phyloP scores from a whole-genome alignment of 2,888 invertebrate species.

The Leucophora obtusa region DNA sequence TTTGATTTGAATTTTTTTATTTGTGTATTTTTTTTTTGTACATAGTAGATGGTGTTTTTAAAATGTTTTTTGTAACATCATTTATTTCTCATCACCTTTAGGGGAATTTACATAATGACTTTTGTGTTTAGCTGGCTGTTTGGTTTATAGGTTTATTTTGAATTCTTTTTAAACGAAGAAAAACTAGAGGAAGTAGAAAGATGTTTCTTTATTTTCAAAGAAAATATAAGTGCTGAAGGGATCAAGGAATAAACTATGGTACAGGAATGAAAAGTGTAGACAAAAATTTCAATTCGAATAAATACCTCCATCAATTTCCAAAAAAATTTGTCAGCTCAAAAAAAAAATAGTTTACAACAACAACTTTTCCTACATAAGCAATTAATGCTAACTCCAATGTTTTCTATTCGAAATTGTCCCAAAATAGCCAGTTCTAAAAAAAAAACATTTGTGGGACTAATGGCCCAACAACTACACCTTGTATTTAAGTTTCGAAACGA shows the following conservation, averaged over 20 bases:
- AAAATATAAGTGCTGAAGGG: slow-evolving; percentile 11
- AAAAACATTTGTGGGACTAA: no score
- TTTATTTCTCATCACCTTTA: slow-evolving; percentile 61
- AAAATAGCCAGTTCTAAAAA: no score
- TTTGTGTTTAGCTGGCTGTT: slow-evolving; percentile 45
- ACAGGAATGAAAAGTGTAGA: no score
- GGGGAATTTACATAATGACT: slow-evolving; percentile 62
- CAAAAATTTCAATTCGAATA: no score
- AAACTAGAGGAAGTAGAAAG: slow-evolving; percentile 10
- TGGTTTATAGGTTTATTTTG: not conserved
- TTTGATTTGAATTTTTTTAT: not conserved
- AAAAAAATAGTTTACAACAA: no score
- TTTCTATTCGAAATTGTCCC: no score
- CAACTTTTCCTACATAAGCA: no score
- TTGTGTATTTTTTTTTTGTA: not conserved
- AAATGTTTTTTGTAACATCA: slow-evolving; percentile 37
- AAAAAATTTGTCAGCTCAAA: no score
- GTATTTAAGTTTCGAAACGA: no score
- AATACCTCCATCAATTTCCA: no score
- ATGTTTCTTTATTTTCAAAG: not conserved
- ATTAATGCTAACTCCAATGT: no score
- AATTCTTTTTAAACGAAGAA: slow-evolving; percentile 2
- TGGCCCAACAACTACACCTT: no score
- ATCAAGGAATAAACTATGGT: not conserved
- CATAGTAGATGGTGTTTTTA: not conserved